Percentiles rank a stretch among this genome's conserved stretches.
Conservation (phyloP, 2,888 invertebrate genomes). For the Sepiola atlantica region DNA sequence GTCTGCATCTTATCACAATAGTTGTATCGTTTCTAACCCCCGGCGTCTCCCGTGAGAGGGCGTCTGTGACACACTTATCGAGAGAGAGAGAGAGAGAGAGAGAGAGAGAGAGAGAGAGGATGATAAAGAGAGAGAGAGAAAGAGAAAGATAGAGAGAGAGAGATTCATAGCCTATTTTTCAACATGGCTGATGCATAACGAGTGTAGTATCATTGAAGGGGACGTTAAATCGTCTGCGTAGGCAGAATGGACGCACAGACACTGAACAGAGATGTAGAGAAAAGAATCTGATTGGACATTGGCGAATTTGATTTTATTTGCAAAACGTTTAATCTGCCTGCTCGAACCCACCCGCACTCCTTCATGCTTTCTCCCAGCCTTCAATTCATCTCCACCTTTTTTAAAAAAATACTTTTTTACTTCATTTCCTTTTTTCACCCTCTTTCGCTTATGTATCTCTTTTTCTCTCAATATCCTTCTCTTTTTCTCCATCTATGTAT, state of each 20-base stretch:
- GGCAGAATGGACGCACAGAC: slow-evolving; percentile 11
- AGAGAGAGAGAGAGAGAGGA: too few relatives aligned
- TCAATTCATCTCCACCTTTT: background rate
- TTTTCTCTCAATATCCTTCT: background rate
- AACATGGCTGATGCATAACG: background rate
- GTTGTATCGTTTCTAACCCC: background rate
- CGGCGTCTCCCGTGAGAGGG: slow-evolving; percentile 14
- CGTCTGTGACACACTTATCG: background rate
- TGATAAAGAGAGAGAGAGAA: too few relatives aligned
- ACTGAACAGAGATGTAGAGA: background rate
- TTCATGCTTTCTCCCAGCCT: background rate
- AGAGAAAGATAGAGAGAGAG: too few relatives aligned
- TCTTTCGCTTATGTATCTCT: background rate
- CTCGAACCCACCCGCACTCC: background rate
- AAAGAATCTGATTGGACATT: background rate
- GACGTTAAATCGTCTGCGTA: slow-evolving; percentile 15
- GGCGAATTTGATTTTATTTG: background rate
- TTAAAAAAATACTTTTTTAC: background rate
- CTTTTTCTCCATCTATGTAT: background rate
- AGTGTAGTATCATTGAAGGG: background rate
- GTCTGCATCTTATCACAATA: slow-evolving; percentile 1
- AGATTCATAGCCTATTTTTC: background rate
- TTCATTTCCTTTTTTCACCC: background rate
- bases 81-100: background rate
- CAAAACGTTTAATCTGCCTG: too few relatives aligned